Evolutionary conservation across 1,140 invertebrate genomes (phyloP).

Genomic region (Atta colombica): DNA sequence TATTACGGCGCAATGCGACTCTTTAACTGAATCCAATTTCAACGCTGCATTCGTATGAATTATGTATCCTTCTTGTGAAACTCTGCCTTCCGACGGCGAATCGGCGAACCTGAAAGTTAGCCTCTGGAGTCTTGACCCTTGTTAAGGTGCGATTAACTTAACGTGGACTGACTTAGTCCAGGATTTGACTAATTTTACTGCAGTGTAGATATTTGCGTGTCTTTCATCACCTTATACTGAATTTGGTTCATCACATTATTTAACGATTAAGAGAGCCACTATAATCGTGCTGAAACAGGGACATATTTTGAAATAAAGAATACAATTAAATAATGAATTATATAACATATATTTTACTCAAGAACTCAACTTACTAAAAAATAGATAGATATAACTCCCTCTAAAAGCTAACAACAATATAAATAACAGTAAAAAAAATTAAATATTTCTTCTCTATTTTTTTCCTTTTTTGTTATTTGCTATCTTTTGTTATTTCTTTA

Average conservation of each 20-base stretch:
- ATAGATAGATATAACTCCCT: too few relatives aligned
- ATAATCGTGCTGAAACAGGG: too few relatives aligned
- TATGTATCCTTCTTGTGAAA: constrained; percentile 55
- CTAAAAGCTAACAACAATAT: not conserved
- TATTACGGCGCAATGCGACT: constrained; percentile 36
- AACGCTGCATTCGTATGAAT: constrained; percentile 52
- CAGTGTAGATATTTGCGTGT: not conserved
- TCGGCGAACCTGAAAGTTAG: constrained; percentile 27
- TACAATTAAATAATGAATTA: too few relatives aligned
- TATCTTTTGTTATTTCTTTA: not conserved
- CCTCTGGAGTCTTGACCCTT: not conserved
- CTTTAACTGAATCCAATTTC: constrained; percentile 57
- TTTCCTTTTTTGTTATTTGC: not conserved
- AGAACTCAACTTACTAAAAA: too few relatives aligned
- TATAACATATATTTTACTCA: too few relatives aligned
- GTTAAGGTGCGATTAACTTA: constrained; percentile 40
- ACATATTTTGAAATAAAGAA: too few relatives aligned
- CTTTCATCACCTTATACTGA: not conserved
- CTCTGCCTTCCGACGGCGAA: not conserved
- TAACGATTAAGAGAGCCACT: not conserved
- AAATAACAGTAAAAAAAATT: not conserved
- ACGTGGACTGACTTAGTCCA: not conserved
- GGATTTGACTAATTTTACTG: not conserved
- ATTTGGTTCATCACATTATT: not conserved
- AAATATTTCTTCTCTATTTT: not conserved